Base-by-base conservation (phyloP, 2,797 vertebrate genomes). In the Peromyscus eremicus region DNA sequence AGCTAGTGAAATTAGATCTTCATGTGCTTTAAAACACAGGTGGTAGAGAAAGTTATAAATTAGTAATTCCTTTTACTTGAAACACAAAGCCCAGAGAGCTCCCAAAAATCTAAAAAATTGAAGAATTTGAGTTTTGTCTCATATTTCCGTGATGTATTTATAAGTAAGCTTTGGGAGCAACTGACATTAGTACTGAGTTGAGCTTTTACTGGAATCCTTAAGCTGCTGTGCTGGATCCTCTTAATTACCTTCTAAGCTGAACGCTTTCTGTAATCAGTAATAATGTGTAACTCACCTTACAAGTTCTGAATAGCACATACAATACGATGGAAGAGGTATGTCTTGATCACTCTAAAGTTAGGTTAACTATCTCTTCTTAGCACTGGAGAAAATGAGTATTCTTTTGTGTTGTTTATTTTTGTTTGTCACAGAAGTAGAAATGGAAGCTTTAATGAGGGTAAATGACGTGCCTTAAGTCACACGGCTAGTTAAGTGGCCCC, bases 141-240 rank as follows among this genome's bases (percentile, higher is more conserved):
- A 66, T 94, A 4, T 92, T 92, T 92, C 12, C 94, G 60, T 89
- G 52, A 84, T 73, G 43, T 49, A 75, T 32, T 82, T 83, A 17
- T 64, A 95, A 85, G 6, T 92, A 83, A 94, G 37, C 76, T 83
- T 96, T 91, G 76, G 73, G 64, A 96, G n/a, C 25, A 94, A 4
- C 80, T 96, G 55, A 19, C 57, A 29, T 90, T 96, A 89, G 80
- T 86, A 46, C 88, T 80, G 37, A 84, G 76, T 76, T 96, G 89
- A 85, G 88, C 29, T 87, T 85, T 75, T 66, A 37, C 55, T 93
- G 29, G 11, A 83, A 34, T 12, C 93, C 49, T 73, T 93, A 86
- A 89, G 32, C 91, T 84, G 83, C 70, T 40, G 10, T 84, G 57
- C 85, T 92, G 57, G 6, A 92, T 7, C 43, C 23, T 94, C n/a